phyloP scores from a whole-genome alignment of 1,140 invertebrate species.

The Conus ventricosus region DNA sequence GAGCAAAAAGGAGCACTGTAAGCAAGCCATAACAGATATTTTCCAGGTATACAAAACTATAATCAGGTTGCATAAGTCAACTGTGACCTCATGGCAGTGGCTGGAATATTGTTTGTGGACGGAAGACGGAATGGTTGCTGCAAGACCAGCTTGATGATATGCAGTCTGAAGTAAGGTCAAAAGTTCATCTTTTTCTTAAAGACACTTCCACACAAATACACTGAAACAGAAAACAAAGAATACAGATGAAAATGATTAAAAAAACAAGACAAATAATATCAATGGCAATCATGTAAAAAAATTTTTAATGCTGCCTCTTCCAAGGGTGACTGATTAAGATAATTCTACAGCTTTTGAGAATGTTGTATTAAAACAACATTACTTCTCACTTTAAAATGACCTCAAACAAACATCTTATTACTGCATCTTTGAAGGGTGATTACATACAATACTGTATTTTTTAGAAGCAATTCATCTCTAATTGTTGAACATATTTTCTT shows the following conservation, averaged over 20 bases:
- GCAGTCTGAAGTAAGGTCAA: neutral
- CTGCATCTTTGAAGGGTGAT: too few relatives aligned
- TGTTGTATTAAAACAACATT: neutral
- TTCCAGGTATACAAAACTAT: too few relatives aligned
- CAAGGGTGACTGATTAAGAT: neutral
- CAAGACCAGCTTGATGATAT: neutral
- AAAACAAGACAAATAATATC: neutral
- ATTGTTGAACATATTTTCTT: too few relatives aligned
- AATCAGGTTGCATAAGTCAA: too few relatives aligned
- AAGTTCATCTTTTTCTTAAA: constrained; percentile 40
- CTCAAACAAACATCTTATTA: neutral
- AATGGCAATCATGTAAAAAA: neutral
- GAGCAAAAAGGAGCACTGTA: too few relatives aligned
- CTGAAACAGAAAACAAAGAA: constrained; percentile 52
- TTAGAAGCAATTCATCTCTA: too few relatives aligned
- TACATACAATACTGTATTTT: too few relatives aligned
- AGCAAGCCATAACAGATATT: neutral
- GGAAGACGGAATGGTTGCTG: neutral
- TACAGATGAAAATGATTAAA: neutral
- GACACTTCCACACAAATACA: constrained; percentile 71
- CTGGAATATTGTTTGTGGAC: neutral
- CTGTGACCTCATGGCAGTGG: neutral
- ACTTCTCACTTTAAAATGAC: neutral
- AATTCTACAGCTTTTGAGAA: neutral
- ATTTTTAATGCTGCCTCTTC: neutral